phyloP scores from a whole-genome alignment of 2,797 vertebrate genomes.

The Aphelocoma californica region DNA sequence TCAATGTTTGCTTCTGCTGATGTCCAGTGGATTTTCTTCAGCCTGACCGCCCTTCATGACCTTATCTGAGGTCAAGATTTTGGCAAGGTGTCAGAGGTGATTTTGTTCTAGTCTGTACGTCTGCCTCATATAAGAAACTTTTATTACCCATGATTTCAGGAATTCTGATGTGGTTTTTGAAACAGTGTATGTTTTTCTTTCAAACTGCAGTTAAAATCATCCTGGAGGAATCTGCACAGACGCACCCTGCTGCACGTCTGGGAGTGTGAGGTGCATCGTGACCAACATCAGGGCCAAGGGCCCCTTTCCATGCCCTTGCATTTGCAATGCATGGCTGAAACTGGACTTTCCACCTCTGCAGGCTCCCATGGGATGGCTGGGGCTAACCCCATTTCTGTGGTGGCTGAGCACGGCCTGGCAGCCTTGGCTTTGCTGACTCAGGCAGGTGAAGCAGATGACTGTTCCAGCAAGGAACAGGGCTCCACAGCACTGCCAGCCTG shows the following conservation, averaged over 20 bases:
- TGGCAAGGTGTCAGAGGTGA: background rate
- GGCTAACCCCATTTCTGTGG: rapidly evolving
- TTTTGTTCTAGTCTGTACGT: background rate
- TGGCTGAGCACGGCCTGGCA: background rate
- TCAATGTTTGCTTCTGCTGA: background rate
- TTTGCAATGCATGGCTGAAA: background rate
- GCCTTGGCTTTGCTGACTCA: background rate
- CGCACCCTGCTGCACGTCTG: background rate
- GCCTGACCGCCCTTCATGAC: background rate
- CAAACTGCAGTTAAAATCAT: background rate
- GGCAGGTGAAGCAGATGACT: background rate
- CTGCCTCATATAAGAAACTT: background rate
- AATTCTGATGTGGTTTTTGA: background rate
- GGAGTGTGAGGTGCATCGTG: rapidly evolving
- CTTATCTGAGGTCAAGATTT: background rate
- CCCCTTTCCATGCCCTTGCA: background rate
- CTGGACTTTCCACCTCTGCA: background rate
- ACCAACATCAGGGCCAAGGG: rapidly evolving
- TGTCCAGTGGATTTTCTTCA: background rate
- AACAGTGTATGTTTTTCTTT: rapidly evolving
- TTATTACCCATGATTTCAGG: background rate
- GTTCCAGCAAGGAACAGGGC: background rate
- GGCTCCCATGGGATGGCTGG: background rate
- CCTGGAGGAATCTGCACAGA: background rate
- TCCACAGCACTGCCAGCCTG: background rate